Percentiles rank a stretch among this genome's conserved stretches.
These are phyloP conservation scores for Acanthis flammea DNA, from an alignment of 2,797 vertebrate genomes.

Conservation along the genomic window DNA sequence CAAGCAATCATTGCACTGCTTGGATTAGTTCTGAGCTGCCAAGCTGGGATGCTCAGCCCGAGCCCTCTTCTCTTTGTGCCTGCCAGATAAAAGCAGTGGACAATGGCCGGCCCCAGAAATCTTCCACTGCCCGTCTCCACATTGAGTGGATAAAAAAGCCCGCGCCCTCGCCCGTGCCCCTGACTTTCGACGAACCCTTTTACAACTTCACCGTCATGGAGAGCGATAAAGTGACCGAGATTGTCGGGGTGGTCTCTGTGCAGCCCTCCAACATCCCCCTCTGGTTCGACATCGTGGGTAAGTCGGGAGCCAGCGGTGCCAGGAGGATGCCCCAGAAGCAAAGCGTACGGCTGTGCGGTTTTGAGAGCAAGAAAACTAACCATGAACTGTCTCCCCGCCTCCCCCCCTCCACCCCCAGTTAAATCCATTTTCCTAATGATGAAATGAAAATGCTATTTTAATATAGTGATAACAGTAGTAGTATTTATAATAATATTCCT, in stretches of 20 bases:
- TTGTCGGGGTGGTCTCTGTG: conserved; percentile 93
- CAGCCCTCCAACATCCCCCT: conserved; percentile 84
- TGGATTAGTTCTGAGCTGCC: background rate
- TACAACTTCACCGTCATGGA: conserved; percentile 98
- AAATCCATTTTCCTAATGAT: conserved; percentile 23
- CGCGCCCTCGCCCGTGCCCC: conserved; percentile 61
- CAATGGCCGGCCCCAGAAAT: conserved; percentile 94
- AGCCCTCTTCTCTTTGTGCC: conserved; percentile 30
- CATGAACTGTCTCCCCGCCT: background rate
- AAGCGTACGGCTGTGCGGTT: background rate
- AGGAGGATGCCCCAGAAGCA: background rate
- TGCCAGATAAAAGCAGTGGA: conserved; percentile 93
- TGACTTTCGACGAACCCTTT: conserved; percentile 89
- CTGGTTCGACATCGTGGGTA: conserved; percentile 96
- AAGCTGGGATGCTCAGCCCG: background rate
- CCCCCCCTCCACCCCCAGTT: background rate
- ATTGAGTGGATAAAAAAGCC: conserved; percentile 95
- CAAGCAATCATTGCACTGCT: rapidly evolving
- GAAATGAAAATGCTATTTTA: conserved; percentile 55
- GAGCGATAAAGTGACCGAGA: conserved; percentile 90
- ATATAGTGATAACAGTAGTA: conserved; percentile 42
- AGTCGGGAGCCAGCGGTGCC: conserved; percentile 44
- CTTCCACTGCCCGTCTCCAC: conserved; percentile 89
- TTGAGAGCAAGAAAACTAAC: conserved; percentile 42
- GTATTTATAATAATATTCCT: conserved; percentile 57